Evolutionary conservation across 2,797 vertebrate genomes (phyloP).

Genomic region (Crocidura indochinensis): DNA sequence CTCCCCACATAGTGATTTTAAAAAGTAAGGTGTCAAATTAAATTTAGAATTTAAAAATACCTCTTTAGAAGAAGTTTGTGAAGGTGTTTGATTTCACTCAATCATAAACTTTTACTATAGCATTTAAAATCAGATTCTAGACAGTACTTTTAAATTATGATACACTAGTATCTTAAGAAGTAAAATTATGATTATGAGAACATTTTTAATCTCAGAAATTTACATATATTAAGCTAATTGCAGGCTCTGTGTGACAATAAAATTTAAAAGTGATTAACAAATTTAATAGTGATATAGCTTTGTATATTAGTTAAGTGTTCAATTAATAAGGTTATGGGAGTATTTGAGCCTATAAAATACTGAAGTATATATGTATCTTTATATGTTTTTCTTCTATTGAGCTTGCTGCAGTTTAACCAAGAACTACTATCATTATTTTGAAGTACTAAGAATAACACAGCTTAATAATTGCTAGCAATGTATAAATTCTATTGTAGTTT

Average conservation of each 20-base stretch:
- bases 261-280: neutral
- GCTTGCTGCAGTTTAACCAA: neutral
- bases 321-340: neutral
- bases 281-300: neutral
- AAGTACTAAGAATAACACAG: neutral
- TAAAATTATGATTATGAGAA: constrained; percentile 31
- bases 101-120: neutral
- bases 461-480: neutral
- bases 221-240: constrained; percentile 30
- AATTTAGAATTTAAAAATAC: neutral
- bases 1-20: neutral
- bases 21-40: constrained; percentile 14
- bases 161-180: constrained; percentile 17
- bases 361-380: neutral
- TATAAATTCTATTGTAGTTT: constrained; percentile 22
- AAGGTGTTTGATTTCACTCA: constrained; percentile 38
- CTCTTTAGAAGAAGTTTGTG: neutral
- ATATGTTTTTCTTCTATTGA: neutral
- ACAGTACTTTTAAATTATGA: neutral
- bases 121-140: constrained; percentile 39
- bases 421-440: neutral
- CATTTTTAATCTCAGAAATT: constrained; percentile 30
- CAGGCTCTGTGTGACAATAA: constrained; percentile 18
- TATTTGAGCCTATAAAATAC: constrained; percentile 9
- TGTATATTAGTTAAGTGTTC: neutral